Evolutionary conservation across 2,888 invertebrate genomes (phyloP), one percentile per base, ranked within the genome.

Genomic region (Lochmaea capreae): DNA sequence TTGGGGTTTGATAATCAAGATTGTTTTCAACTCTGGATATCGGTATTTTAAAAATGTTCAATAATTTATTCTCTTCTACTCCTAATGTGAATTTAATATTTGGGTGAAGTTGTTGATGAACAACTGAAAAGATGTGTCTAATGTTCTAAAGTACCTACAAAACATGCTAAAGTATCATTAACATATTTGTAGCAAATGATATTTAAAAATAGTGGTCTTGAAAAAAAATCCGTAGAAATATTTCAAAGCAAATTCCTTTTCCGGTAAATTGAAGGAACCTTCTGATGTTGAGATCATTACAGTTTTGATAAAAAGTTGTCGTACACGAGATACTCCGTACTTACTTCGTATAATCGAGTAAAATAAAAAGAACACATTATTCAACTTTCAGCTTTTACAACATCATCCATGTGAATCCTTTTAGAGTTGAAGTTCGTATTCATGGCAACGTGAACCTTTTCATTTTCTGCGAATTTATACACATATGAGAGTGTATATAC

Each of bases 401-500:
- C 22, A 12, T 16, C 22, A 57, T 57, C 22, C 57, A 57, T 10
- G 57, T 57, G 57, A 57, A 57, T 57, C 57, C 22, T 57, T 57
- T 57, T 57, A 57, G 16, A 22, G 57, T 16, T 57, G 57, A 10
- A 57, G 57, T 57, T 57, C 22, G 22, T 22, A 57, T 57, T 57
- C 57, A 57, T 18, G 57, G 22, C 57, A 22, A 2, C 12, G 57
- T 12, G 12, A 26, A 16, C 22, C 57, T 68, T 68, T 46, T 58
- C 46, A 68, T 59, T 68, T 68, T 59, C 67, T 68, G 43, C 67
- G 5, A 59, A 43, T 68, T 59, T 46, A 18, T 68, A 59, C 67
- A 26, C 22, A 22, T 26, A 57, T 57, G 16, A 16, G 18, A 8
- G 22, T 18, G 11, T 57, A 57, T 22, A 22, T 8, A 22, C 2